These are phyloP conservation scores for Typhlomys cinereus DNA, from an alignment of 2,113 vertebrate genomes.

Conservation along the genomic window DNA sequence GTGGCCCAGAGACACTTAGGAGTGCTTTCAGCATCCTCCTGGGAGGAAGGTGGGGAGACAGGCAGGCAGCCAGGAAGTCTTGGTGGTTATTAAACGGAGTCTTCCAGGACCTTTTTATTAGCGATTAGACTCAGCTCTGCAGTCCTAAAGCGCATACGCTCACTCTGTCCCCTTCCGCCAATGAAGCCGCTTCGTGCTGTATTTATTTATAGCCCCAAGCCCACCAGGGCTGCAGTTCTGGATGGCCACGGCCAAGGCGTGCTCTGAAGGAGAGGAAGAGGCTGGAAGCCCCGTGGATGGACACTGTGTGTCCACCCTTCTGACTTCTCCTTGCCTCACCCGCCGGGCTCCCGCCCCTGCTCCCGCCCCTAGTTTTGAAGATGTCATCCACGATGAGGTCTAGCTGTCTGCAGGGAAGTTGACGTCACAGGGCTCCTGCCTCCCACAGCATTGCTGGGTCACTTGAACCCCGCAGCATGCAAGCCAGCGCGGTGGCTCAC, in stretches of 20 bases:
- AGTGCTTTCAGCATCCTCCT: conserved; percentile 62
- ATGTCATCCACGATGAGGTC: neutral
- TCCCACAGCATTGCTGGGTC: neutral
- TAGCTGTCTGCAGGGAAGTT: neutral
- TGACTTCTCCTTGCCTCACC: neutral
- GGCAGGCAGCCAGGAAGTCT: conserved; percentile 66
- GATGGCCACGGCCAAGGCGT: neutral
- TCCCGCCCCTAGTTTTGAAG: neutral
- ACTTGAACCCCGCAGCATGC: neutral
- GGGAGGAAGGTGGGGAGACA: conserved; percentile 69
- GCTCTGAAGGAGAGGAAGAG: neutral
- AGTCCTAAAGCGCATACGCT: conserved; percentile 7
- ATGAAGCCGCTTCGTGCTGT: conserved; percentile 36
- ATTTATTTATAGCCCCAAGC: conserved; percentile 62
- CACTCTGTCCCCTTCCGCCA: neutral
- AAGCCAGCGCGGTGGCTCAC: neutral
- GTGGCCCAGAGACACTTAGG: neutral
- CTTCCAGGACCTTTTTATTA: conserved; percentile 75
- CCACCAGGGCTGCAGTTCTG: neutral
- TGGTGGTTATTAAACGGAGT: conserved; percentile 69
- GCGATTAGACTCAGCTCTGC: conserved; percentile 33
- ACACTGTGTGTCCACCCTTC: rapidly evolving
- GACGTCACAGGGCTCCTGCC: neutral
- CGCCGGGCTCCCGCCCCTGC: no score
- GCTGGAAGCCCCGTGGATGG: neutral